Evolutionary conservation across 2,113 vertebrate species (phyloP), one percentile per base, ranked within the genome.

Genomic region (Chunga burmeisteri): DNA sequence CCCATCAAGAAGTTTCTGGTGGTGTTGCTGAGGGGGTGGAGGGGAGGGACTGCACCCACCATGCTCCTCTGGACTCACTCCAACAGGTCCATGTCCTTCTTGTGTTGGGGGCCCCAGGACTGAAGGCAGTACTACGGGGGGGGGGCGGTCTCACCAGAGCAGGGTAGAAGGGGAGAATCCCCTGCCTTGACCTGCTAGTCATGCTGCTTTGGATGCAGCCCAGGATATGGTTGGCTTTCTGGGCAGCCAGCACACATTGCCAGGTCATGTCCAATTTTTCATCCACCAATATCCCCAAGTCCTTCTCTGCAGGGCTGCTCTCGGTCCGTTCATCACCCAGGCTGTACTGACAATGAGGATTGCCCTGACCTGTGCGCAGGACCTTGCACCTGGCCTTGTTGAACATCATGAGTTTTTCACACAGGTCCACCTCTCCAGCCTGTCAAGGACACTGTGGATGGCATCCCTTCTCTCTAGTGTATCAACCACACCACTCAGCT

Each of bases 321-420:
- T 79, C 40, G 52, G 29, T 34, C 26, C 34, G 19, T 66, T 74
- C 46, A 74, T 47, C 36, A n/a, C 30, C 18, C 23, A 38, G 22
- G 13, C 40, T 47, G 13, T 44, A 25, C 3, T 53, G 68, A n/a
- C 7, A 42, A 7, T 6, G 0, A 49, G 26, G 40, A 50, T 7
- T 42, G 7, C 6, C 42, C 5, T 0, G 0, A 34, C 3, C 5
- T 25, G 49, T 6, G 2, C 9, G 4, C 20, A 50, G 29, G 47
- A 59, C 11, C 8, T 59, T 38, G 14, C 4, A 13, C 9, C 80
- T 65, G 40, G 12, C n/a, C 23, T 83, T 72, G 13, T 10, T 67
- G 47, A 77, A 22, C 22, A 46, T 21, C 8, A 8, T 17, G 27
- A 73, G 3, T 19, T 75, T 82, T 83, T 77, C 53, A 46, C 4